Evolutionary conservation across 2,888 invertebrate species (phyloP).

Genomic region (Amphipoea lucens): DNA sequence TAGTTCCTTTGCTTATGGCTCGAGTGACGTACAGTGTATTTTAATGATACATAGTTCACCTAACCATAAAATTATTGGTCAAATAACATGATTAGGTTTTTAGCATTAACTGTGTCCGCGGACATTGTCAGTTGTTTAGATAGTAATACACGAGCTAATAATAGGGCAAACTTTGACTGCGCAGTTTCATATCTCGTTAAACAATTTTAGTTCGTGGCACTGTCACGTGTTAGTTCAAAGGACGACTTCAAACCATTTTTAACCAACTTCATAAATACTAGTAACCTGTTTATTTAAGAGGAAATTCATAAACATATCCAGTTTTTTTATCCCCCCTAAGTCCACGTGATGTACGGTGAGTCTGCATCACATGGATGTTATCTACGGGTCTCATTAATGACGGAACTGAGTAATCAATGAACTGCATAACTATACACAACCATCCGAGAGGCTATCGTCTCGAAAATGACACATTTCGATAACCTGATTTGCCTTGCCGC

Average conservation of each 20-base stretch:
- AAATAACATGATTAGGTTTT: conserved; percentile 3
- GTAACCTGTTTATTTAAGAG: neutral
- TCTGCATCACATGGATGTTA: neutral
- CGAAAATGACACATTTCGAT: too few species aligned
- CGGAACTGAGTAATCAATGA: neutral
- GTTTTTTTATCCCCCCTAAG: neutral
- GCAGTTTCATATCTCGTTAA: conserved; percentile 1
- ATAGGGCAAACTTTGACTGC: neutral
- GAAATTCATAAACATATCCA: neutral
- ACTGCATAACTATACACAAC: too few species aligned
- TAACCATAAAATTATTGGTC: neutral
- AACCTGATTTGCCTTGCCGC: too few species aligned
- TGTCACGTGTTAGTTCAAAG: neutral
- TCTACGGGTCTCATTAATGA: neutral
- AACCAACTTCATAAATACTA: too few species aligned
- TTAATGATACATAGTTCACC: conserved; percentile 11
- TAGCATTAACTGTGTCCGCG: neutral
- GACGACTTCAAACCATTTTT: neutral
- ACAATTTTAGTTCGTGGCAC: neutral
- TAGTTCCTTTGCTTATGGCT: neutral
- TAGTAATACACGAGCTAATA: neutral
- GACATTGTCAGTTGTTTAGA: neutral
- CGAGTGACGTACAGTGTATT: neutral
- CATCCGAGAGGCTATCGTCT: too few species aligned
- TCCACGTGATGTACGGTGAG: too few species aligned